Evolutionary conservation across 92 coral and sea anemone genomes (phyloP), one percentile per base, ranked within the genome.

Genomic region (Zoanthus solanderi): DNA sequence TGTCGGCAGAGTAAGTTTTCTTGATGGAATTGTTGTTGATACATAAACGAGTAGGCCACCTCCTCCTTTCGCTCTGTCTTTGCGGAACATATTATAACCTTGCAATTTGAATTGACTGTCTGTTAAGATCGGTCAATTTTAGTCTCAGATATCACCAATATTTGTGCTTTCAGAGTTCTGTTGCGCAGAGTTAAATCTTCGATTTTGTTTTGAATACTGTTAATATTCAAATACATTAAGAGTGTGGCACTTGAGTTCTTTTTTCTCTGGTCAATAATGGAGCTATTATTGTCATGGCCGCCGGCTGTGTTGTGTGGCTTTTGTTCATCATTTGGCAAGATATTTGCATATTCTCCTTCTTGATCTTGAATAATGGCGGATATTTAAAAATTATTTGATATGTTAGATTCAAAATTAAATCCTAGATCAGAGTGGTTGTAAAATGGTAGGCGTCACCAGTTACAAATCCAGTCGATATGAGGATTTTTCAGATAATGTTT

Each of bases 401-500:
- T 67, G 87, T 83, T 67, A 34, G 54, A 65, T 83, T 83, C 76
- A 66, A 63, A 44, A 68, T 83, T 68, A 18, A 83, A 83, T 18
- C 46, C 78, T 69, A 12, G 78, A 44, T 83, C 66, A 68, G 78
- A 68, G 69, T 71, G n/a, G 50, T 71, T 71, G 76, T 31, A 44
- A 54, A 78, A 78, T 18, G 91, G 84, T 14, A 89, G 83, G 52
- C 61, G 58, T 50, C 91, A 89, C 91, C 88, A 83, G 32, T 42
- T 67, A 75, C 92, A 89, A 69, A 68, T 83, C 92, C 88, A 89
- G 52, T 89, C 92, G 29, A 83, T 75, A 16, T 75, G 76, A 16
- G 88, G 92, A 69, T 89, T 60, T 4, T 85, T 87, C 83, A 79
- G 69, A 56, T 89, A 88, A 67, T 85, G 77, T 28, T 92, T 89